Base-by-base conservation (phyloP, 1,140 invertebrate genomes). In the Polypedilum vanderplanki region DNA sequence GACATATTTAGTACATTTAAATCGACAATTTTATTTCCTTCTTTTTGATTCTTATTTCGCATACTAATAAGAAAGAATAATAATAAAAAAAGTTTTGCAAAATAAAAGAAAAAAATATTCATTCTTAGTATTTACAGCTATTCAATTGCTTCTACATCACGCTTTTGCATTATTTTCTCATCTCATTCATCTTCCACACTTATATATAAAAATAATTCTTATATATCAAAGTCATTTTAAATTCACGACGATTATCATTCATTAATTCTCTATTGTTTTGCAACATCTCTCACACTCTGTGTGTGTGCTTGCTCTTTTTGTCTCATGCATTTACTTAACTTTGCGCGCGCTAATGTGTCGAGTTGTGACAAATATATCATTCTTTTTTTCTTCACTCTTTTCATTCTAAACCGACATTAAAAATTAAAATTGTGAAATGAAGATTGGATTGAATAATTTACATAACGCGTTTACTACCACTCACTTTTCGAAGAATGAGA, bases 361-460 rank as follows among this genome's bases (percentile, higher is more conserved):
- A n/a, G 24, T n/a, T 57, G n/a, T 57, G 46, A 57, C 46, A 57
- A 57, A 57, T 57, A 1, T 33, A 3, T 33, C 24, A 33, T 5
- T 33, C 24, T 33, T 33, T 5, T 33, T 33, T 5, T 33, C 24
- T 33, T 33, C 24, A 3, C 46, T 57, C 46, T n/a, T 15, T n/a
- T 57, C 46, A 57, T 57, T n/a, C 12, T 57, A 12, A 57, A 57
- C 46, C 46, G n/a, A n/a, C 46, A 57, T 57, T 57, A 57, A 57
- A 57, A 57, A 57, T 57, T 57, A 57, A 57, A 57, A 57, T 57
- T 57, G 46, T 57, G 15, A 57, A 57, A 57, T 57, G 46, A 57
- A 57, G 46, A 57, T 57, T 57, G 46, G 46, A 57, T 57, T 57
- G 46, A 57, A 57, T 57, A 57, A 57, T 57, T 57, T 57, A 57